Evolutionary conservation across 2,113 vertebrate genomes (phyloP), one percentile per base, ranked within the genome.

Genomic region (Psophia crepitans): DNA sequence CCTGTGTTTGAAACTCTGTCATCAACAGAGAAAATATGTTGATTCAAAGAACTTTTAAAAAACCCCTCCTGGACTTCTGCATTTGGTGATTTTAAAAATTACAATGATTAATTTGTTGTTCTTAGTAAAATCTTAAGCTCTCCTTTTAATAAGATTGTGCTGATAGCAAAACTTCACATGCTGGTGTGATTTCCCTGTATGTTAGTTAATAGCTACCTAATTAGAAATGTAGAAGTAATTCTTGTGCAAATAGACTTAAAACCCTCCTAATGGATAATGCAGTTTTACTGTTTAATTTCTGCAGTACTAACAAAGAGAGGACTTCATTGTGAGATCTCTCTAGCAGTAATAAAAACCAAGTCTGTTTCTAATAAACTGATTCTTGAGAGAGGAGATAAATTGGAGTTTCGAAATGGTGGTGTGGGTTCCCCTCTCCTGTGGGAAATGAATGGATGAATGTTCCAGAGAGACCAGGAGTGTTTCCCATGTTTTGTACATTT

Each of bases 151-250:
- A 78, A 75, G 84, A 75, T 68, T 56, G 16, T 89, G 53, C 48
- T 94, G 69, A 75, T 82, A 89, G 80, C 41, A 87, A 37, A 63
- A 54, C 56, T 91, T 89, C 14, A 14, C 39, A 39, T 37, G 27
- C 69, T 92, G 48, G 23, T 92, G 69, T 84, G 77, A 84, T 94
- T 96, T 44, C 68, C 43, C 17, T 92, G 17, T 70, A 3, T 84
- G 83, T 93, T 94, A 93, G 56, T 92, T 95, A 94, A 94, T 85
- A 94, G 48, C 87, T 93, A 56, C 51, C 57, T 94, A 89, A 95
- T 96, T 91, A 89, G 69, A 95, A 89, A 84, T 89, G 73, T 82
- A 75, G 78, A 92, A 96, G 89, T 64, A 94, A 82, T 89, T 96
- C 51, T 87, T 6, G 8, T 77, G 95, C 77, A 96, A 93, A 89